Evolutionary conservation across 2,888 invertebrate species (phyloP).

Genomic region (Dorcus hopei): DNA sequence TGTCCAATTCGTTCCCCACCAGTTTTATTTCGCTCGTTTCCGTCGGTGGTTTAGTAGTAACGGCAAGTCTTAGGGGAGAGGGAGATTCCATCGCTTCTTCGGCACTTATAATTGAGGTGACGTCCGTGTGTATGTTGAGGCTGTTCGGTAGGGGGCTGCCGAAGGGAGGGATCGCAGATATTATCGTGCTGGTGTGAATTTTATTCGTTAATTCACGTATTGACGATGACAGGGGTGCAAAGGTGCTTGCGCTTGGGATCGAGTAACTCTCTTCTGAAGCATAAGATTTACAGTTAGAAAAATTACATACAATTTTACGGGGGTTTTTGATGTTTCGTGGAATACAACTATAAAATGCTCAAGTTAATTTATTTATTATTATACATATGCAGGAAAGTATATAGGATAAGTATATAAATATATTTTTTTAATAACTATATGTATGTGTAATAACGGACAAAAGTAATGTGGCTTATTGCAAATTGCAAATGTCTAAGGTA

Average conservation of each 20-base stretch:
- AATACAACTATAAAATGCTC: too few species aligned
- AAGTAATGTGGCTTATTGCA: too few species aligned
- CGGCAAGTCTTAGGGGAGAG: slow-evolving; percentile 54
- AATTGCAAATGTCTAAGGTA: too few species aligned
- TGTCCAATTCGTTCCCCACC: slow-evolving; percentile 34
- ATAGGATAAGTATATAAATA: too few species aligned
- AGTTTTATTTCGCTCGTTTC: slow-evolving; percentile 16
- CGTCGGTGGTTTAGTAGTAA: background rate
- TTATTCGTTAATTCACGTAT: slow-evolving; percentile 43
- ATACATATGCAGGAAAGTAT: too few species aligned
- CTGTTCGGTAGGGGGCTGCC: slow-evolving; percentile 32
- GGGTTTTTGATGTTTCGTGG: too few species aligned
- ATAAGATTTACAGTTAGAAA: background rate
- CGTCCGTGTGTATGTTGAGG: slow-evolving; percentile 47
- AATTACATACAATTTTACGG: too few species aligned
- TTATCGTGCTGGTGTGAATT: slow-evolving; percentile 41
- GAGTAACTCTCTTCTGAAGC: slow-evolving; percentile 9
- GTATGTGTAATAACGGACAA: too few species aligned
- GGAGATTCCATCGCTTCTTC: slow-evolving; percentile 76
- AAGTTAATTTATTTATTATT: too few species aligned
- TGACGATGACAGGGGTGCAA: slow-evolving; percentile 30
- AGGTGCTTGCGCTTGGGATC: slow-evolving; percentile 10
- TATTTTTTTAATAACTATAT: too few species aligned
- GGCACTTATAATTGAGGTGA: slow-evolving; percentile 55
- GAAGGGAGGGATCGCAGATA: slow-evolving; percentile 38